Conservation (phyloP, 2,888 invertebrate species). For the Melieria crassipennis region DNA sequence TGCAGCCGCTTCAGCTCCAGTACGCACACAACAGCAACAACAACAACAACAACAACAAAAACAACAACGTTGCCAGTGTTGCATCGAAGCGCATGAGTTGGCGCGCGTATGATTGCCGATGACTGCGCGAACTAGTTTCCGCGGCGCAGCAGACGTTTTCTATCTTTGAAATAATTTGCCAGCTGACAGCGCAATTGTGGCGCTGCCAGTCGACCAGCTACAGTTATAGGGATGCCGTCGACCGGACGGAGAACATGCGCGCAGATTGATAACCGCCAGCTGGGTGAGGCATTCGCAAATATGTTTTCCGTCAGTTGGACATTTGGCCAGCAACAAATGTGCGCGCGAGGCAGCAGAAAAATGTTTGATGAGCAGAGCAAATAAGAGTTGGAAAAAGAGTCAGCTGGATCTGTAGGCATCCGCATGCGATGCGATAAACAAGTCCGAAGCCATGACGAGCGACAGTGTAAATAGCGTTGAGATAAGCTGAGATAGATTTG, state of each 20-base stretch:
- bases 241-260: neutral
- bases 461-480: no score
- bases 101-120: no score
- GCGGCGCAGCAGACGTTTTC: neutral
- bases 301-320: neutral
- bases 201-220: neutral
- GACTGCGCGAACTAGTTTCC: slow-evolving; percentile 12
- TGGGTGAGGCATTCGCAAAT: no score
- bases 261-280: neutral
- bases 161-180: slow-evolving; percentile 18
- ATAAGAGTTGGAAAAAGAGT: neutral
- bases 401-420: neutral
- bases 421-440: no score
- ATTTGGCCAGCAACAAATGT: neutral
- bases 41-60: no score
- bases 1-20: no score
- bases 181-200: slow-evolving; percentile 1
- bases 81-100: no score
- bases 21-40: no score
- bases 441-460: no score
- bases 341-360: neutral
- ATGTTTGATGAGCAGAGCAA: no score
- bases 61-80: no score
- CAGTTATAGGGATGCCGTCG: neutral
- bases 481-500: no score